Percentiles rank a stretch among this genome's conserved stretches.
phyloP scores from a whole-genome alignment of 2,888 invertebrate genomes.

The Eupithecia pulchellata region DNA sequence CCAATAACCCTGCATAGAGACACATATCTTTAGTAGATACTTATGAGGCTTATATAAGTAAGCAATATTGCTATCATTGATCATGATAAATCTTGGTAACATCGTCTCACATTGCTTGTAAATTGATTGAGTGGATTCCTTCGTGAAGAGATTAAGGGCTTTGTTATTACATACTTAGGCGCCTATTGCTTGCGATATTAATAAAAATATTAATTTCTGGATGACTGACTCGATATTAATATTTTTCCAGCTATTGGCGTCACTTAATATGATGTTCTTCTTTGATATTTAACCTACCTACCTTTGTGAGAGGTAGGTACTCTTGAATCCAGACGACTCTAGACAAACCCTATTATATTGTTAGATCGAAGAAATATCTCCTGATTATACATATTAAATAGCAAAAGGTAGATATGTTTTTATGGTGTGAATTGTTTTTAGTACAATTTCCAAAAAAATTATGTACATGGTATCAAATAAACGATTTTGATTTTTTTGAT shows the following conservation, averaged over 20 bases:
- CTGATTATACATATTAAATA: background rate
- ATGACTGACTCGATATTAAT: conserved; percentile 28
- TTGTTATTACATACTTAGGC: conserved; percentile 35
- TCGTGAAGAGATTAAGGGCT: conserved; percentile 36
- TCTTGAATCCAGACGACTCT: background rate
- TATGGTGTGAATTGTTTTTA: too few species aligned
- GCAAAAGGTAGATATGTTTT: background rate
- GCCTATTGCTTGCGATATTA: conserved; percentile 33
- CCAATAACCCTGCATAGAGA: too few species aligned
- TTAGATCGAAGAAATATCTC: background rate
- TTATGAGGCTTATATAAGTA: background rate
- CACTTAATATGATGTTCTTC: conserved; percentile 15
- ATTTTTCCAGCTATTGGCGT: conserved; percentile 24
- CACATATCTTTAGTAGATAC: too few species aligned
- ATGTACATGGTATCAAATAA: too few species aligned
- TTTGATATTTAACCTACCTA: background rate
- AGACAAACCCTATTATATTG: background rate
- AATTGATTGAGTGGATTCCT: conserved; percentile 42
- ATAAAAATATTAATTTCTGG: conserved; percentile 40
- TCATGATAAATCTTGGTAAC: conserved; percentile 37
- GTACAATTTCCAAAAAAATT: too few species aligned
- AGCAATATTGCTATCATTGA: conserved; percentile 15
- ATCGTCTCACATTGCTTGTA: conserved; percentile 35
- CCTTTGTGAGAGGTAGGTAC: background rate
- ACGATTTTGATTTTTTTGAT: too few species aligned